Conservation (phyloP, 2,113 vertebrate species). For the Paracanthobrama guichenoti region DNA sequence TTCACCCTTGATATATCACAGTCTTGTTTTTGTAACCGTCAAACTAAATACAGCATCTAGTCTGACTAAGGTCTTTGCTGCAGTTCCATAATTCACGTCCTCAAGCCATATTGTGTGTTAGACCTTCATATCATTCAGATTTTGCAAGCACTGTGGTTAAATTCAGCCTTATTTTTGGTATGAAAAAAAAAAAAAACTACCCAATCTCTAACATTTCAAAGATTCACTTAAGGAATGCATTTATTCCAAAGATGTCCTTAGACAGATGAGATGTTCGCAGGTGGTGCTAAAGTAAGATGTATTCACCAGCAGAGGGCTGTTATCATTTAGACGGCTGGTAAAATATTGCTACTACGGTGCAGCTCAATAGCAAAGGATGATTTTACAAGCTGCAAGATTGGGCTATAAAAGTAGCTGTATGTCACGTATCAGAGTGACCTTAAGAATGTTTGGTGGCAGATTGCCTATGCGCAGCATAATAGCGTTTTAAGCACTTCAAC, state of each 20-base stretch:
- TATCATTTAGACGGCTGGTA: neutral
- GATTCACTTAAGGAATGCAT: neutral
- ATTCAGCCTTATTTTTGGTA: neutral
- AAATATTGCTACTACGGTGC: neutral
- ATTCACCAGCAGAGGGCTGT: neutral
- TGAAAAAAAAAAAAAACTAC: neutral
- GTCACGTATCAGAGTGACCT: constrained; percentile 43
- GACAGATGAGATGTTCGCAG: neutral
- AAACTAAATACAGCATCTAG: neutral
- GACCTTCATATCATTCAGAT: neutral
- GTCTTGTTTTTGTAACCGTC: neutral
- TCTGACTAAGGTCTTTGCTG: neutral
- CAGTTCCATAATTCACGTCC: neutral
- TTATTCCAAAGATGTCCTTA: neutral
- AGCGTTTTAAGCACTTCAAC: constrained; percentile 71
- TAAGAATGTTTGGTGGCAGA: constrained; percentile 50
- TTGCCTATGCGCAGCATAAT: constrained; percentile 70
- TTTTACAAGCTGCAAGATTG: constrained; percentile 32
- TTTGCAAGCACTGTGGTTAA: neutral
- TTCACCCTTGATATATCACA: neutral
- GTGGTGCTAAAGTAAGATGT: constrained; percentile 24
- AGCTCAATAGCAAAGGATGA: constrained; percentile 10
- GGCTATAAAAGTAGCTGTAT: constrained; percentile 25
- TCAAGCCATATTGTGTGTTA: neutral
- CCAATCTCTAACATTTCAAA: neutral